Conservation (phyloP, 2,888 invertebrate genomes). For the Melanchra persicariae region DNA sequence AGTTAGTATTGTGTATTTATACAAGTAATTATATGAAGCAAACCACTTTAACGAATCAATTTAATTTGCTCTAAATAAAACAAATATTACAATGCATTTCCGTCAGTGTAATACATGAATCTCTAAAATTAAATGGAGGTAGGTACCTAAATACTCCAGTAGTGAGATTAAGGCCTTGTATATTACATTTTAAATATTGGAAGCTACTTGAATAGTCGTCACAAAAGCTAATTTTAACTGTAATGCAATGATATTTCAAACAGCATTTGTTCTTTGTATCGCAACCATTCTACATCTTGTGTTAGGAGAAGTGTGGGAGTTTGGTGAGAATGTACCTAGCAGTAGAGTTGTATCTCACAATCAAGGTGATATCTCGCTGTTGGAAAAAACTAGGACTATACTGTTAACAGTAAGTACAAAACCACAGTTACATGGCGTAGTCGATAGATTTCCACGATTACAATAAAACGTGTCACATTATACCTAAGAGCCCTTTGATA, state of each 20-base stretch:
- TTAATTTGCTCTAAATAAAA: constrained; percentile 13
- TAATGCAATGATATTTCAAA: constrained; percentile 26
- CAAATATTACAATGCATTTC: too few relatives aligned
- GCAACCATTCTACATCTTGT: constrained; percentile 8
- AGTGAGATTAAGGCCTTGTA: not conserved
- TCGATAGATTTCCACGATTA: not conserved
- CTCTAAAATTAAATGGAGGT: constrained; percentile 3
- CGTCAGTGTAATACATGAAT: not conserved
- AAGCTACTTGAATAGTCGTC: not conserved
- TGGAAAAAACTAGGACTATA: constrained; percentile 41
- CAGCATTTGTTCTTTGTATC: constrained; percentile 20
- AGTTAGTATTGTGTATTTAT: not conserved
- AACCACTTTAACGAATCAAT: constrained; percentile 44
- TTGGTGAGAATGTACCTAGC: constrained; percentile 27
- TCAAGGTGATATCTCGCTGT: constrained; percentile 37
- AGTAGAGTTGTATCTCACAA: constrained; percentile 25
- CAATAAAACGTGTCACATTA: not conserved
- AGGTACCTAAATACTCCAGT: not conserved
- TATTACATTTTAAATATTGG: not conserved
- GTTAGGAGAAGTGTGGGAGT: constrained; percentile 44
- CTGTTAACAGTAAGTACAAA: constrained; percentile 41
- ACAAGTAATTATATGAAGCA: constrained; percentile 27
- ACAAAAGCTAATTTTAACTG: not conserved
- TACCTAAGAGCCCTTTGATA: not conserved
- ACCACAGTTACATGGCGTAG: not conserved